A percentile compares a stretch with the other conserved stretches of the same genome.
Conservation (phyloP, 1,140 invertebrate genomes). For the Heliconius congener region DNA sequence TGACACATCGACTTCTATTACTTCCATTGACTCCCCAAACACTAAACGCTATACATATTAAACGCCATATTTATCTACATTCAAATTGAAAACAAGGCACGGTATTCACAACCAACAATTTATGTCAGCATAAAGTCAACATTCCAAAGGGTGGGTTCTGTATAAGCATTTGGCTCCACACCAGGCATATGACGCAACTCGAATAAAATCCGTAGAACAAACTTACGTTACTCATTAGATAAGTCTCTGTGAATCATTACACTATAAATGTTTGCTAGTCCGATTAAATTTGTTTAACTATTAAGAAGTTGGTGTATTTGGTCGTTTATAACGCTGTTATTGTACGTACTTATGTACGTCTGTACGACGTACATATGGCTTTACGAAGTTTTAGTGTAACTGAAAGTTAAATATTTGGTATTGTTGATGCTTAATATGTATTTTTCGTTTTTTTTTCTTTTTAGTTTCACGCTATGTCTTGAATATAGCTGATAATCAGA, state of each 20-base stretch:
- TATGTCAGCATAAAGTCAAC: slow-evolving; percentile 23
- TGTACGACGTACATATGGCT: not conserved
- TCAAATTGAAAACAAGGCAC: slow-evolving; percentile 31
- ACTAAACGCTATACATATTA: not conserved
- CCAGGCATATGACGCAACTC: slow-evolving; percentile 27
- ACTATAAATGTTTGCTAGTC: slow-evolving; percentile 15
- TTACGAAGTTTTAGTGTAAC: not conserved
- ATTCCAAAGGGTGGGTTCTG: slow-evolving; percentile 28
- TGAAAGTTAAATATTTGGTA: not conserved
- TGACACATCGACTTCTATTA: not conserved
- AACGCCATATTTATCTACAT: slow-evolving; percentile 18
- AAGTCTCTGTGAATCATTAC: slow-evolving; percentile 26
- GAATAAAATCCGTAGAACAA: slow-evolving; percentile 25
- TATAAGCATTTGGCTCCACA: slow-evolving; percentile 30
- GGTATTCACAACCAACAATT: slow-evolving; percentile 27
- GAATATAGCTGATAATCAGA: no score
- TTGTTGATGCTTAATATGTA: not conserved
- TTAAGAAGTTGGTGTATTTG: slow-evolving; percentile 7
- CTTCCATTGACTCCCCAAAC: not conserved
- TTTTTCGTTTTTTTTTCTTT: not conserved
- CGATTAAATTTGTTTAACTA: not conserved
- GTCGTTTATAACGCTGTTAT: not conserved
- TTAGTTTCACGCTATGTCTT: not conserved
- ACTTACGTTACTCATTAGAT: slow-evolving; percentile 34
- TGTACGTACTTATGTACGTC: not conserved